Evolutionary conservation across 2,113 vertebrate species (phyloP).

Genomic region (Sinocyclocheilus grahami): DNA sequence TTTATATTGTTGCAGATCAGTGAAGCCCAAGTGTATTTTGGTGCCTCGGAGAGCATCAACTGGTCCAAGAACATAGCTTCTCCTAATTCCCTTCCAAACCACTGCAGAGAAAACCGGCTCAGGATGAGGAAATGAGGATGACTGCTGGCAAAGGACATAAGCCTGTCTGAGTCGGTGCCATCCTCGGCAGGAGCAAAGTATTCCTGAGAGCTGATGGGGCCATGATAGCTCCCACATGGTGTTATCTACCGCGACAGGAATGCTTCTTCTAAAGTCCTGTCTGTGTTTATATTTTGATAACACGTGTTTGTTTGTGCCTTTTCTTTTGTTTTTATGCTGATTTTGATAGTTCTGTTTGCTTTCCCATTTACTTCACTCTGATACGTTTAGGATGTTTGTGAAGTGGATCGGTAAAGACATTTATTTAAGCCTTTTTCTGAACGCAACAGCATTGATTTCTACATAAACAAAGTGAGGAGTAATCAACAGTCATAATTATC

Average conservation of each 20-base stretch:
- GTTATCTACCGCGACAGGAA: constrained; percentile 55
- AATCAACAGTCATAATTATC: constrained; percentile 21
- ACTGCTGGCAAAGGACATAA: constrained; percentile 12
- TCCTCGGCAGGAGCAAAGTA: constrained; percentile 29
- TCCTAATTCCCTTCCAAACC: not conserved
- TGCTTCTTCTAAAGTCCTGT: constrained; percentile 56
- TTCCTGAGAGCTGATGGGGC: constrained; percentile 57
- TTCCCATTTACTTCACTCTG: constrained; percentile 30
- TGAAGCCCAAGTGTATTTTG: not conserved
- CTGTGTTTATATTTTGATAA: constrained; percentile 50
- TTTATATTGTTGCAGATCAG: not conserved
- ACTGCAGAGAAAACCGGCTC: not conserved
- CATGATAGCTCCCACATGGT: constrained; percentile 66
- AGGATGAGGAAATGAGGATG: constrained; percentile 35
- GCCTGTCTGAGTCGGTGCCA: constrained; percentile 32
- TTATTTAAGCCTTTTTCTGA: not conserved
- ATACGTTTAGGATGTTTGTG: constrained; percentile 33
- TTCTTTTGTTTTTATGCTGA: constrained; percentile 57
- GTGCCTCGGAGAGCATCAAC: not conserved
- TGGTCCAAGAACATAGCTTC: not conserved
- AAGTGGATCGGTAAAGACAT: constrained; percentile 22
- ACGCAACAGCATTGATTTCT: constrained; percentile 7
- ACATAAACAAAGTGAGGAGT: constrained; percentile 16
- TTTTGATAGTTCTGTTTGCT: constrained; percentile 53
- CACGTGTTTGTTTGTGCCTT: constrained; percentile 56